A percentile compares a stretch with the other conserved stretches of the same genome.
Conservation (phyloP, 2,797 vertebrate genomes). For the Sebastes umbrosus region DNA sequence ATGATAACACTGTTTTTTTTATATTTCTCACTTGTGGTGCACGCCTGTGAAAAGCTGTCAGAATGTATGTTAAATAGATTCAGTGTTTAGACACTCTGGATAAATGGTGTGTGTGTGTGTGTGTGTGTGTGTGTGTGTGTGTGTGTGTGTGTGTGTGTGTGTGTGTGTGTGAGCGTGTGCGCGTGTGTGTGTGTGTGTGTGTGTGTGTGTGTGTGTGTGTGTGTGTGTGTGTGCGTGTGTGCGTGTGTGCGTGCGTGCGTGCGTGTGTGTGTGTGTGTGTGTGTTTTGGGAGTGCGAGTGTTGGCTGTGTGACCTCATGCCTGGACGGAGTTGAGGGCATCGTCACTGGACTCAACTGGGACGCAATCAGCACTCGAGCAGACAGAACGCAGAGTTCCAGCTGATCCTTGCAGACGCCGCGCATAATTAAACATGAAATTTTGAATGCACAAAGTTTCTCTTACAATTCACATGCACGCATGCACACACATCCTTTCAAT, state of each 20-base stretch:
- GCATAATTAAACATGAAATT: constrained; percentile 27
- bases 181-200: neutral
- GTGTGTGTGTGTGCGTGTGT: neutral
- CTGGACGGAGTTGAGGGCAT: constrained; percentile 45
- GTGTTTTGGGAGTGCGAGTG: constrained; percentile 4
- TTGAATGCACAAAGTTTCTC: neutral
- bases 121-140: neutral
- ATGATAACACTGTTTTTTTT: neutral
- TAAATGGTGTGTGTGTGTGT: neutral
- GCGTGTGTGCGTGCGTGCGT: accelerated
- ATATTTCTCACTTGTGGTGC: neutral
- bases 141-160: neutral
- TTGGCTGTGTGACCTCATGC: constrained; percentile 37
- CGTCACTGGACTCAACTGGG: constrained; percentile 44
- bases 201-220: neutral
- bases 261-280: too few species aligned
- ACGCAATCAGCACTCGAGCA: constrained; percentile 55
- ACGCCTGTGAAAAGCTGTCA: neutral
- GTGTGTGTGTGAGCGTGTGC: neutral
- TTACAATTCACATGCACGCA: neutral
- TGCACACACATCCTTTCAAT: neutral
- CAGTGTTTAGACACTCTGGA: neutral
- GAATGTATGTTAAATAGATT: neutral
- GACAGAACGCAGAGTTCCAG: constrained; percentile 50
- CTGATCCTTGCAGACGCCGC: constrained; percentile 50